Conservation (phyloP, 2,797 vertebrate genomes). For the Acanthurus lineatus region DNA sequence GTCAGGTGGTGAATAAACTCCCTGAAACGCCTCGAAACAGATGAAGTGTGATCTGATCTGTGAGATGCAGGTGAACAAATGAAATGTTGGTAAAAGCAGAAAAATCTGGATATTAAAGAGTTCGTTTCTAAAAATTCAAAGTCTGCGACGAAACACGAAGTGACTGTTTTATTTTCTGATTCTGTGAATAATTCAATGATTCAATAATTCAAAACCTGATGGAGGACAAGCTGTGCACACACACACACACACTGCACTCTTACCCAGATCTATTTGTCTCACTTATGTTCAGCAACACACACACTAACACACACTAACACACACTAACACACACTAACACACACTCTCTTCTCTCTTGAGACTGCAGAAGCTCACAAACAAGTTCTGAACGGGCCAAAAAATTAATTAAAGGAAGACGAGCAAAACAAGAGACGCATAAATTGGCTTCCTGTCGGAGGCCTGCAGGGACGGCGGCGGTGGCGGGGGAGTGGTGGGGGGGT, state of each 20-base stretch:
- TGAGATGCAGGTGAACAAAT: not conserved
- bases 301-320: not conserved
- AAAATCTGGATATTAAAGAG: not conserved
- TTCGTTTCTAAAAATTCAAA: not conserved
- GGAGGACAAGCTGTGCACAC: not conserved
- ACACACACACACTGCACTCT: not conserved
- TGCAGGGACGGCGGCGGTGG: not conserved
- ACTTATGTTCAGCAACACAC: not conserved
- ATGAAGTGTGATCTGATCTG: not conserved
- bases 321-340: constrained; percentile 13
- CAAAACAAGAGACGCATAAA: constrained; percentile 34
- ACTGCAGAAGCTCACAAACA: constrained; percentile 44
- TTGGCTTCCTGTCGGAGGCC: constrained; percentile 27
- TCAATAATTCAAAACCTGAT: constrained; percentile 14
- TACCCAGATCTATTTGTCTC: not conserved
- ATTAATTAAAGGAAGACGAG: constrained; percentile 43
- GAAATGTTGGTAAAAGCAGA: constrained; percentile 22
- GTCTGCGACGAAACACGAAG: not conserved
- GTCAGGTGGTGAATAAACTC: not conserved
- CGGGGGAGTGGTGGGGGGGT: not conserved
- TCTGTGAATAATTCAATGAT: not conserved
- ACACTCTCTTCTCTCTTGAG: constrained; percentile 24
- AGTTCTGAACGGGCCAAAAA: constrained; percentile 45
- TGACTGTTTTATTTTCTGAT: not conserved
- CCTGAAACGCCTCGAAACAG: not conserved